These are phyloP conservation scores for Polymixis flavicincta DNA, from an alignment of 2,888 invertebrate genomes.

Conservation along the genomic window DNA sequence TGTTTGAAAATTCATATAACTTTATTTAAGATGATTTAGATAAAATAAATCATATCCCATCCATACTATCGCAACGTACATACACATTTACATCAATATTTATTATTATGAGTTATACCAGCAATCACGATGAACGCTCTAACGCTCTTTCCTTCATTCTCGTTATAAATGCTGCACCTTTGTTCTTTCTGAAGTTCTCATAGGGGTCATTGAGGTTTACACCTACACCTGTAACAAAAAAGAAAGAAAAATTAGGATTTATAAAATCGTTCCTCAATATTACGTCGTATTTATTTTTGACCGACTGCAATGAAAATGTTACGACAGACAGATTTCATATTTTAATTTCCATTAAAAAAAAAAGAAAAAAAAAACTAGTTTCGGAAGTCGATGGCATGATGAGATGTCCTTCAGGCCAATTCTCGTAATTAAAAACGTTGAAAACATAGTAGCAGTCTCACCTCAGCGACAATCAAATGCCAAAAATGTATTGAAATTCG, in stretches of 20 bases:
- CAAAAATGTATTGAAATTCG: too few species aligned
- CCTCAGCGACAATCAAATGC: too few species aligned
- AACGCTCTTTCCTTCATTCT: conserved; percentile 97
- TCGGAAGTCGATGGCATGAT: not conserved
- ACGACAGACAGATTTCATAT: too few species aligned
- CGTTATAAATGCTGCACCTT: conserved; percentile 98
- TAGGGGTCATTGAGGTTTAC: conserved; percentile 98
- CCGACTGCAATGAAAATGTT: not conserved
- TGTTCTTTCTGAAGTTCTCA: conserved; percentile 99
- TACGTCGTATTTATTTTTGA: not conserved
- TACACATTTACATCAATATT: conserved; percentile 85
- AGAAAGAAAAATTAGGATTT: conserved; percentile 4
- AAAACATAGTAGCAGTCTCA: too few species aligned
- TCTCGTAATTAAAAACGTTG: too few species aligned
- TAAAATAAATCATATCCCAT: conserved; percentile 88
- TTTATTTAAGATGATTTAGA: conserved; percentile 87
- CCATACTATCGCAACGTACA: conserved; percentile 82
- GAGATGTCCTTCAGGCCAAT: not conserved
- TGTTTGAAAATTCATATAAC: conserved; percentile 80
- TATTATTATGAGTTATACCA: conserved; percentile 66
- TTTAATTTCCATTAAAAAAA: not conserved
- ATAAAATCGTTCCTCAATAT: not conserved
- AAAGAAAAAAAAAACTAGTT: not conserved
- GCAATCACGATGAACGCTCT: conserved; percentile 91
- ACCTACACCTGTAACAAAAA: conserved; percentile 94